Conservation (phyloP, 2,113 vertebrate genomes). For the Probosciger aterrimus region DNA sequence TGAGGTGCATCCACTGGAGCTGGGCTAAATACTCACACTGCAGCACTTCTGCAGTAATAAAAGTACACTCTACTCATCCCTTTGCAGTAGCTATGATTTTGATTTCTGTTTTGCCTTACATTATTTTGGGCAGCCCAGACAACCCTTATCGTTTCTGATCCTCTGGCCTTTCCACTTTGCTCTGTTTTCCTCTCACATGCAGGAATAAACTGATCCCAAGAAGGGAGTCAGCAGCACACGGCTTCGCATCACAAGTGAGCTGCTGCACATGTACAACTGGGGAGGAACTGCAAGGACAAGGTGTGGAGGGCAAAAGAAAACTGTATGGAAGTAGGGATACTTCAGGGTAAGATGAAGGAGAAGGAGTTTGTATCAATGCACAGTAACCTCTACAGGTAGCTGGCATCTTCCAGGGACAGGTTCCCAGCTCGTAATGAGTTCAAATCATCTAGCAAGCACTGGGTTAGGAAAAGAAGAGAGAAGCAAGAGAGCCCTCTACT, state of each 20-base stretch:
- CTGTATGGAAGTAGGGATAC: neutral
- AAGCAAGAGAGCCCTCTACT: neutral
- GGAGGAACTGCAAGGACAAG: neutral
- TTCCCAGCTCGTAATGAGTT: neutral
- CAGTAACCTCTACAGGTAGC: neutral
- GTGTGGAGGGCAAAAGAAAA: neutral
- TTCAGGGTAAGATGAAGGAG: neutral
- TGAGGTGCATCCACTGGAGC: neutral
- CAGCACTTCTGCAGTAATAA: neutral
- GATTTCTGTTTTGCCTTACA: neutral
- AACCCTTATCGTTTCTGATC: neutral
- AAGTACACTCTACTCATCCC: fast-evolving
- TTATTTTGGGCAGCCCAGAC: neutral
- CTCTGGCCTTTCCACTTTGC: neutral
- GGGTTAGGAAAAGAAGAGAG: neutral
- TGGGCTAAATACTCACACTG: neutral
- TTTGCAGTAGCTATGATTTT: neutral
- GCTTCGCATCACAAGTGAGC: neutral
- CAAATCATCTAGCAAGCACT: neutral
- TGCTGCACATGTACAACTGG: fast-evolving
- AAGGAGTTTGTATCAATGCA: neutral
- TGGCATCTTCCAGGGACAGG: neutral
- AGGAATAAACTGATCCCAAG: neutral
- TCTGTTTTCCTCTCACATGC: neutral
- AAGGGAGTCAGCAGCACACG: neutral